Evolutionary conservation across 35 echinoderm and acorn worm genomes (phyloP).

Genomic region (Ophioderma brevispina): DNA sequence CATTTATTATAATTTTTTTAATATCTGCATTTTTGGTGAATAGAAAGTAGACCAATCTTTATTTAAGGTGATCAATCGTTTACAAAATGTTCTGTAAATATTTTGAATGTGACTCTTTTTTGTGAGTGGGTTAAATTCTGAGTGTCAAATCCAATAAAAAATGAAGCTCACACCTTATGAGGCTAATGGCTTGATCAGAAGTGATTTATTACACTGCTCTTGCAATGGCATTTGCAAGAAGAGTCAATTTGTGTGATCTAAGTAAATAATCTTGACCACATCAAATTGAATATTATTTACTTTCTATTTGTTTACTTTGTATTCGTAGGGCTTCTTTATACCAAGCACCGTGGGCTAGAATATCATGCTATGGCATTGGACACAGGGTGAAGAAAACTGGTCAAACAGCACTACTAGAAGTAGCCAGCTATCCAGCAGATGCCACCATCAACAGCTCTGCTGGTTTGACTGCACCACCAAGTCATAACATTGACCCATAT

Average conservation of each 20-base stretch:
- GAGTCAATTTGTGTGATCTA: too few species aligned
- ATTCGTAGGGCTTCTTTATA: constrained; percentile 60
- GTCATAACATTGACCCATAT: constrained; percentile 59
- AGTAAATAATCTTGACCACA: background rate
- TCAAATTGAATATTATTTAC: background rate
- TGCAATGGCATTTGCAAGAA: too few species aligned
- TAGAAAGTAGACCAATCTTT: too few species aligned
- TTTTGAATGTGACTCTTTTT: too few species aligned
- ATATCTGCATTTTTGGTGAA: too few species aligned
- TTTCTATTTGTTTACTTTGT: constrained; percentile 13
- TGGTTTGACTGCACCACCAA: constrained; percentile 61
- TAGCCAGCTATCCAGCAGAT: constrained; percentile 75
- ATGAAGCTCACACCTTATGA: too few species aligned
- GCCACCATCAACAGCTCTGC: constrained; percentile 60
- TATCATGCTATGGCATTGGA: constrained; percentile 70
- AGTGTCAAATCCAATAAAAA: too few species aligned
- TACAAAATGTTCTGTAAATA: too few species aligned
- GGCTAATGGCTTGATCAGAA: too few species aligned
- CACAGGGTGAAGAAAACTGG: constrained; percentile 79
- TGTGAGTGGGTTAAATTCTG: too few species aligned
- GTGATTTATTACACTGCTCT: background rate
- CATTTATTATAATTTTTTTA: too few species aligned
- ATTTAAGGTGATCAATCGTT: too few species aligned
- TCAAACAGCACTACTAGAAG: constrained; percentile 51
- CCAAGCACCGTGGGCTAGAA: constrained; percentile 79